Percentiles rank a stretch among this genome's conserved stretches.
These are phyloP conservation scores for Amorpha juglandis DNA, from an alignment of 2,888 invertebrate genomes.

Conservation along the genomic window DNA sequence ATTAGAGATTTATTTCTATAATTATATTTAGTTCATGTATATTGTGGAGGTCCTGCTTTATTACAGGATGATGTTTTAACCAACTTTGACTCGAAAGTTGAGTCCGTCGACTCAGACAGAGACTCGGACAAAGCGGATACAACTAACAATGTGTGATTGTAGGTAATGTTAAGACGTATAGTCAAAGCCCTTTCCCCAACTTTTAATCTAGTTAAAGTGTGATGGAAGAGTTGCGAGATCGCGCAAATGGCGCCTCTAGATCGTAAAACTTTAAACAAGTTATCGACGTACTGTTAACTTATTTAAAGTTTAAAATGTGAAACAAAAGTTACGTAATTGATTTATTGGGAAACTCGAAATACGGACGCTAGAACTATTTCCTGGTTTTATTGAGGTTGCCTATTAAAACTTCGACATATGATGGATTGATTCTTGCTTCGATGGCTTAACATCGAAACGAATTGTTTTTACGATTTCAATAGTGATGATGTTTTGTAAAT, in stretches of 20 bases:
- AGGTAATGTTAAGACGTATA: conserved; percentile 6
- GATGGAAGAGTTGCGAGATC: conserved; percentile 14
- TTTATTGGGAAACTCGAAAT: conserved; percentile 12
- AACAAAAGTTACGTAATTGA: conserved; percentile 20
- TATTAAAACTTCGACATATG: conserved; percentile 9
- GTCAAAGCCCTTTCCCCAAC: conserved; percentile 16
- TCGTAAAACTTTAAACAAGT: conserved; percentile 16
- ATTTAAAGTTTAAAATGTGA: conserved; percentile 21
- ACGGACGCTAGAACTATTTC: conserved; percentile 10
- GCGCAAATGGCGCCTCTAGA: background rate
- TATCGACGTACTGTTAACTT: conserved; percentile 16
- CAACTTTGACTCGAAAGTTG: conserved; percentile 20
- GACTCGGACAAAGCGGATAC: background rate
- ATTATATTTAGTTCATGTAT: conserved; percentile 38
- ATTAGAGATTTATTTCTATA: conserved; percentile 59
- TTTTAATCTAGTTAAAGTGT: conserved; percentile 22
- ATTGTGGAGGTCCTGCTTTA: conserved; percentile 42
- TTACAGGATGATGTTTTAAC: conserved; percentile 30
- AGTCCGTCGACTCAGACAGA: background rate
- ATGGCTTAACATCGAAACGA: background rate
- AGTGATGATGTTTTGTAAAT: background rate
- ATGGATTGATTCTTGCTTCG: background rate
- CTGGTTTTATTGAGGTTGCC: conserved; percentile 18
- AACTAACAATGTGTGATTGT: conserved; percentile 2
- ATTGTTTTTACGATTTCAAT: background rate